Conservation (phyloP, 2,797 vertebrate species). For the Simalia tracyae region DNA sequence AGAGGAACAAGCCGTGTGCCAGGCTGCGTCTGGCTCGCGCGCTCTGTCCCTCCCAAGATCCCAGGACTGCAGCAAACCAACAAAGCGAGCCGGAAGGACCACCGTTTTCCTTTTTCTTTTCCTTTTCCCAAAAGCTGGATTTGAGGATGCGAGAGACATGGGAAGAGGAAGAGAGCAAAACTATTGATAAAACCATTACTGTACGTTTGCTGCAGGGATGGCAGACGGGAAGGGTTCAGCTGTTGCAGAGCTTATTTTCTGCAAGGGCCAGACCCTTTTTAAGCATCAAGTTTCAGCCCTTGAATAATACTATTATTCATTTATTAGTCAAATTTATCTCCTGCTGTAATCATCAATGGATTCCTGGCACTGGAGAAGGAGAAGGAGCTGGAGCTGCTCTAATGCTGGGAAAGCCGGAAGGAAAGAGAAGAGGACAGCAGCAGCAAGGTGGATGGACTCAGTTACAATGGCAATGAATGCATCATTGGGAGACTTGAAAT, state of each 20-base stretch:
- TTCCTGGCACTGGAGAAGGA: not conserved
- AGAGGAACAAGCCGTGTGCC: not conserved
- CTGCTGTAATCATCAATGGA: not conserved
- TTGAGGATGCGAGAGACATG: not conserved
- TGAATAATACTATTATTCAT: not conserved
- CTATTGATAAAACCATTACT: not conserved
- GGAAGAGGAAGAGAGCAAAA: not conserved
- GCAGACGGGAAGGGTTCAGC: not conserved
- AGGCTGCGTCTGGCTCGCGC: not conserved
- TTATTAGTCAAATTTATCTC: not conserved
- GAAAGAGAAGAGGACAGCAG: not conserved
- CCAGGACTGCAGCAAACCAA: not conserved
- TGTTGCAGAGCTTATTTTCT: not conserved
- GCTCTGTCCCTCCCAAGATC: not conserved
- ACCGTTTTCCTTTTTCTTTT: not conserved
- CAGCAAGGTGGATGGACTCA: not conserved
- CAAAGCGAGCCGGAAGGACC: not conserved
- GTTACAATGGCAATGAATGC: not conserved
- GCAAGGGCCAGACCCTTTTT: not conserved
- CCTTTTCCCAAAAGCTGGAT: too few species aligned
- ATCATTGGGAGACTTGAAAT: not conserved
- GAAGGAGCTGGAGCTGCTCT: not conserved
- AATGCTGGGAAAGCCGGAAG: not conserved
- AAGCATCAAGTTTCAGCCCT: not conserved
- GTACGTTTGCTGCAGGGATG: not conserved